Evolutionary conservation across 2,888 invertebrate genomes (phyloP).

Genomic region (Microctonus hyperodae): DNA sequence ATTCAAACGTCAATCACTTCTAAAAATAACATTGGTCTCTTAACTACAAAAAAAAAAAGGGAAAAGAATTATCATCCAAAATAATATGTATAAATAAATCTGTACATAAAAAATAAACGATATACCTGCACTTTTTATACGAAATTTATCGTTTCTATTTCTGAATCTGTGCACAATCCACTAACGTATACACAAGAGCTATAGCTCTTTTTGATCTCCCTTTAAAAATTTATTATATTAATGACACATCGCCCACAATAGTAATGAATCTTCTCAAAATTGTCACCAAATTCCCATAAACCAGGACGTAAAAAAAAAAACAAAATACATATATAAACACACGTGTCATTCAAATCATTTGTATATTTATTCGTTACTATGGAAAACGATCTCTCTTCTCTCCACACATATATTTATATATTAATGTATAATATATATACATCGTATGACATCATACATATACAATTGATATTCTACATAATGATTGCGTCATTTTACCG

Average conservation of each 20-base stretch:
- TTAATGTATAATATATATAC: not conserved
- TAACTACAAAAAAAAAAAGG: not conserved
- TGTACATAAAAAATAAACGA: not conserved
- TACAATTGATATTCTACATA: not conserved
- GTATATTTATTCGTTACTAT: not conserved
- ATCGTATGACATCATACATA: slow-evolving; percentile 1
- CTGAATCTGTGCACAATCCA: not conserved
- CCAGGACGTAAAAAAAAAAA: not conserved
- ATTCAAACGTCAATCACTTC: too few relatives aligned
- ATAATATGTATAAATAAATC: not conserved
- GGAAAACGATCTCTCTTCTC: slow-evolving; percentile 10
- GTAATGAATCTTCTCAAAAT: not conserved
- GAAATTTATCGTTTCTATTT: not conserved
- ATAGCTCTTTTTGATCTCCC: too few relatives aligned
- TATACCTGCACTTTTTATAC: not conserved
- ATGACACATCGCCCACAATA: not conserved
- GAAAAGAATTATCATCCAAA: not conserved
- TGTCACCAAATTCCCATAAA: not conserved
- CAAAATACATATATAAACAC: not conserved
- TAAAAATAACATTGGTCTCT: too few relatives aligned
- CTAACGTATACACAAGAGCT: too few relatives aligned
- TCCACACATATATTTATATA: too few relatives aligned
- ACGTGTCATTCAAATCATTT: not conserved
- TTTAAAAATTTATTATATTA: not conserved
- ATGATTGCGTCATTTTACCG: slow-evolving; percentile 25